A percentile compares a stretch with the other conserved stretches of the same genome.
Conservation (phyloP, 2,797 vertebrate species). For the Eutrigla gurnardus region DNA sequence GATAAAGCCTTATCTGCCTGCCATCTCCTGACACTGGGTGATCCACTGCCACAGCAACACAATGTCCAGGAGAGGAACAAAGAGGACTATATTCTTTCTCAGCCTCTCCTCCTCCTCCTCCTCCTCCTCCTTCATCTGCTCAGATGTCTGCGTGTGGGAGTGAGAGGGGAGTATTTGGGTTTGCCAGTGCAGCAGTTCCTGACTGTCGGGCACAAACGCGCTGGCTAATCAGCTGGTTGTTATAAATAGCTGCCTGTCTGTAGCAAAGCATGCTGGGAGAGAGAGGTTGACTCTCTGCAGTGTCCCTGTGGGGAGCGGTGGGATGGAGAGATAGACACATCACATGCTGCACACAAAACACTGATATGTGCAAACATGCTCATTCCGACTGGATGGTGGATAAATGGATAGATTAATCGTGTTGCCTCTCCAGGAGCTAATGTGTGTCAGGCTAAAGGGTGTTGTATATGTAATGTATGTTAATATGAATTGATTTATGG, state of each 20-base stretch:
- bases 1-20: slow-evolving; percentile 70
- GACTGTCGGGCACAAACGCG: slow-evolving; percentile 76
- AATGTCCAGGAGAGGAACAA: slow-evolving; percentile 53
- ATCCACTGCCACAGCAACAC: slow-evolving; percentile 58
- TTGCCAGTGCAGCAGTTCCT: slow-evolving; percentile 70
- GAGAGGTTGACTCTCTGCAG: slow-evolving; percentile 74
- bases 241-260: slow-evolving; percentile 85
- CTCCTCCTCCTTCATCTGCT: slow-evolving; percentile 49
- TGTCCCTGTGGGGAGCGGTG: slow-evolving; percentile 63
- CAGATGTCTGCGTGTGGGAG: slow-evolving; percentile 52
- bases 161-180: slow-evolving; percentile 57
- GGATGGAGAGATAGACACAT: slow-evolving; percentile 61
- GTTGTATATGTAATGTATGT: slow-evolving; percentile 11
- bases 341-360: slow-evolving; percentile 45
- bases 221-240: slow-evolving; percentile 83
- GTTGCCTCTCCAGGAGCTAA: slow-evolving; percentile 3
- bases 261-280: slow-evolving; percentile 81
- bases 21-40: slow-evolving; percentile 52
- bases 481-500: slow-evolving; percentile 37
- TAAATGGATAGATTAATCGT: slow-evolving; percentile 14
- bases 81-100: slow-evolving; percentile 48
- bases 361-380: slow-evolving; percentile 51
- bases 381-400: slow-evolving; percentile 1
- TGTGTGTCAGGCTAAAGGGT: slow-evolving; percentile 8
- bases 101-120: slow-evolving; percentile 28